Percentiles rank a stretch among this genome's conserved stretches.
Conservation (phyloP, 30 jellyfish, hydroid and myxozoan species). For the Clytia hemisphaerica region DNA sequence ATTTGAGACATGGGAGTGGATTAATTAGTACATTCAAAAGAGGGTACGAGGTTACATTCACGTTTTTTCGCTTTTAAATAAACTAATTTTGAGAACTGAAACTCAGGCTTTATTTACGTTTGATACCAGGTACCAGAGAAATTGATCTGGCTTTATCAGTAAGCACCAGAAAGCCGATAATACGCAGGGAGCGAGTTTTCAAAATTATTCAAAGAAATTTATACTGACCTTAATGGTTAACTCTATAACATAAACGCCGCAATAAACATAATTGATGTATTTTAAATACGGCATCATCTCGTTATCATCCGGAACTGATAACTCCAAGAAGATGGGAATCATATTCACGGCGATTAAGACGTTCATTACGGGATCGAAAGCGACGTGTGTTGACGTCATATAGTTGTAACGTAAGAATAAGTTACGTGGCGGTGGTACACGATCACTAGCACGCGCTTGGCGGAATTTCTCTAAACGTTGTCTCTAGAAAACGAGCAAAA, state of each 20-base stretch:
- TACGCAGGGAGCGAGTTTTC: too few relatives aligned
- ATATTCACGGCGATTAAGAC: constrained; percentile 60
- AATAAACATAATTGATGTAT: constrained; percentile 68
- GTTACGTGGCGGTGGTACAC: constrained; percentile 92
- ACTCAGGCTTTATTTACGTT: too few relatives aligned
- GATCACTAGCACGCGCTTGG: constrained; percentile 76
- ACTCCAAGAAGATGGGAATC: constrained; percentile 66
- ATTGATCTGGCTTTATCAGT: neutral
- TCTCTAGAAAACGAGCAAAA: constrained; percentile 26
- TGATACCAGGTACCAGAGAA: too few relatives aligned
- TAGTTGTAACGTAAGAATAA: constrained; percentile 78
- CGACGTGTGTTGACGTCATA: constrained; percentile 85
- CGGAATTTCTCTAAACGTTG: constrained; percentile 42
- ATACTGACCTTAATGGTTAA: constrained; percentile 72
- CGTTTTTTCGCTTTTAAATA: too few relatives aligned
- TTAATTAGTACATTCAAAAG: too few relatives aligned
- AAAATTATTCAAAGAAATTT: too few relatives aligned
- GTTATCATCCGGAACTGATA: constrained; percentile 45
- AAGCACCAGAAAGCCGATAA: neutral
- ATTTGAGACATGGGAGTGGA: too few relatives aligned
- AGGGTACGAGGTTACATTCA: too few relatives aligned
- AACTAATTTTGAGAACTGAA: too few relatives aligned
- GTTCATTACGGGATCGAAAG: constrained; percentile 69
- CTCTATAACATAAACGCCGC: constrained; percentile 57
- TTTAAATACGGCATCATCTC: constrained; percentile 38